A percentile compares a stretch with the other conserved stretches of the same genome.
Evolutionary conservation across 2,888 invertebrate genomes (phyloP).

Genomic region (Drosophila subquinaria): DNA sequence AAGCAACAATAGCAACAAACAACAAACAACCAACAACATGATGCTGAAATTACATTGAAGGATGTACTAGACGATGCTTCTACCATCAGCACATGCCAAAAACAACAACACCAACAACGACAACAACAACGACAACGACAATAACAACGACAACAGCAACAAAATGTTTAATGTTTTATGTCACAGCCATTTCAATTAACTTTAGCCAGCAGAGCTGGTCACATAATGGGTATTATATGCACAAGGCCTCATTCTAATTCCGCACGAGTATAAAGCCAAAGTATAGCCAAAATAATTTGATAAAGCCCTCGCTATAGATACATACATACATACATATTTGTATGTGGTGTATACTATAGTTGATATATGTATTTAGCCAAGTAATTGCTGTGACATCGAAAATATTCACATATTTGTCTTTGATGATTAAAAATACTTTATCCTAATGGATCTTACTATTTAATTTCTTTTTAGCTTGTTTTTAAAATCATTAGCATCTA

Average conservation of each 20-base stretch:
- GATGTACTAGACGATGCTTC: slow-evolving; percentile 32
- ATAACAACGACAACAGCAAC: slow-evolving; percentile 10
- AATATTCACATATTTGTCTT: too few species aligned
- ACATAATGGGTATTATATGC: slow-evolving; percentile 26
- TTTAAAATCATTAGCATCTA: too few species aligned
- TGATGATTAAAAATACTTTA: too few species aligned
- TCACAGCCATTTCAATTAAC: slow-evolving; percentile 63
- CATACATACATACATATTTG: neutral
- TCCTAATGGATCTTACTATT: too few species aligned
- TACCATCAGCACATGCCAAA: slow-evolving; percentile 14
- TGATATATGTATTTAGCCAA: too few species aligned
- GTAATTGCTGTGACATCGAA: too few species aligned
- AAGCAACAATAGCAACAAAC: slow-evolving; percentile 36
- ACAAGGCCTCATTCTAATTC: slow-evolving; percentile 17
- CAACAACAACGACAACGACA: slow-evolving; percentile 1
- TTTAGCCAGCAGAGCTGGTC: slow-evolving; percentile 39
- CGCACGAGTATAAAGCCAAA: slow-evolving; percentile 3
- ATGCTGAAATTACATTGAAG: slow-evolving; percentile 50
- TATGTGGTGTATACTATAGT: neutral
- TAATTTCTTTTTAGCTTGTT: too few species aligned
- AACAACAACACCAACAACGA: slow-evolving; percentile 17
- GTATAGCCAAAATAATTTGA: slow-evolving; percentile 8
- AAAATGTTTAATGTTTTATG: slow-evolving; percentile 58
- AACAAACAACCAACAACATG: slow-evolving; percentile 41
- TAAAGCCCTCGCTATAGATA: neutral